Percentiles rank a stretch among this genome's conserved stretches.
Conservation (phyloP, 2,797 vertebrate species). For the Glyptemys insculpta region DNA sequence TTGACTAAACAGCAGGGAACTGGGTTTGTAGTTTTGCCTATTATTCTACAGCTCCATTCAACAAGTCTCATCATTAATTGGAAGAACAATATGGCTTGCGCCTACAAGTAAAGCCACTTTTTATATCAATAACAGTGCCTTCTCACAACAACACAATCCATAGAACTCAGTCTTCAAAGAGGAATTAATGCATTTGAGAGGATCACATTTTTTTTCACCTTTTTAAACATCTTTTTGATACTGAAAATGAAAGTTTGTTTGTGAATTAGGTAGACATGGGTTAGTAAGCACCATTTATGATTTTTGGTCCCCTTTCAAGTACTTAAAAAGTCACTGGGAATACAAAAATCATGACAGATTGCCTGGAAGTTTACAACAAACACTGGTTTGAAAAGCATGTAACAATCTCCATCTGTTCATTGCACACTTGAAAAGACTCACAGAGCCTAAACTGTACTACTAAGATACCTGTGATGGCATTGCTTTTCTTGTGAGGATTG, state of each 20-base stretch:
- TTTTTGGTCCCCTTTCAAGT: conserved; percentile 62
- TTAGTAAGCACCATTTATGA: conserved; percentile 54
- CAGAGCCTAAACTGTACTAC: background rate
- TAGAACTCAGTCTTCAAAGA: background rate
- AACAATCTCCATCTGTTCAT: conserved; percentile 68
- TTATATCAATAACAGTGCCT: background rate
- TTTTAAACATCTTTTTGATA: conserved; percentile 22
- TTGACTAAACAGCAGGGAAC: conserved; percentile 39
- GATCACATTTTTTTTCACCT: conserved; percentile 17
- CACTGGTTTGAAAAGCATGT: conserved; percentile 61
- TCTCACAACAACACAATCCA: background rate
- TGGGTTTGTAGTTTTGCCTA: conserved; percentile 33
- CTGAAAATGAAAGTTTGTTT: conserved; percentile 7
- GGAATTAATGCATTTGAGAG: background rate
- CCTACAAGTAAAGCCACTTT: background rate
- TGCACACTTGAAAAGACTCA: conserved; percentile 59
- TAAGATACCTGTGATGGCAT: conserved; percentile 51
- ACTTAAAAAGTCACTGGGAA: conserved; percentile 65
- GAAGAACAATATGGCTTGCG: conserved; percentile 20
- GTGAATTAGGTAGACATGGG: conserved; percentile 25
- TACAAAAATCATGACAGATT: conserved; percentile 65
- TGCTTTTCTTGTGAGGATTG: conserved; percentile 56
- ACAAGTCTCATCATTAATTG: conserved; percentile 55
- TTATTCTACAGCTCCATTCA: conserved; percentile 40
- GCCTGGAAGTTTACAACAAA: conserved; percentile 67